Evolutionary conservation across 2,113 vertebrate species (phyloP), one percentile per base, ranked within the genome.

Genomic region (Macrotus californicus): DNA sequence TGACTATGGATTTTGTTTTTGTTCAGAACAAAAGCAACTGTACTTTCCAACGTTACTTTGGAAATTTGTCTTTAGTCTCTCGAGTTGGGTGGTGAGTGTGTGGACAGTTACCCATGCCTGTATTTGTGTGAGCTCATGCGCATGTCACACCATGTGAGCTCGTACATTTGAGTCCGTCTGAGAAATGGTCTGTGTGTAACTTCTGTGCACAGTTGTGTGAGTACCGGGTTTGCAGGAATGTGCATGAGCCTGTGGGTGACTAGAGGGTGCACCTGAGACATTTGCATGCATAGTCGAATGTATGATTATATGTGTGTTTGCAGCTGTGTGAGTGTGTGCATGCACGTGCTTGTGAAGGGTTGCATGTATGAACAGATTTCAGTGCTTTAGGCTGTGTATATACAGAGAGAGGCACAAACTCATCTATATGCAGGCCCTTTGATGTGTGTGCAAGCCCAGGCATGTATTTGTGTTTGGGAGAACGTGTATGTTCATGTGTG

Each of bases 261-360:
- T 11, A 36, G 2, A 61, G 24, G 22, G 11, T 15, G 19, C 15
- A 46, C 0, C 3, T 13, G 2, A 5, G 12, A n/a, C 12, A 1
- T 50, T 8, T 22, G 7, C 13, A 59, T 9, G 2, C 26, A 1
- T 6, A 59, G 67, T 26, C 31, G 54, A 61, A 83, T 36, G 34
- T 18, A 16, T 4, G 54, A 59, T 39, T 83, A 22, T 11, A 2
- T 46, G 29, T 26, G 54, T 52, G 12, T 72, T n/a, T 77, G 22
- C 26, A 64, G 34, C 24, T 31, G 34, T 14, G 6, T n/a, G 52
- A 75, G 61, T 0, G 0, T 69, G 26, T 70, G 26, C 29, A 29
- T 22, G 79, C 3, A 8, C 22, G 52, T 7, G 54, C 2, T 52
- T 73, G n/a, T 48, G 26, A 48, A 87, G 9, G 26, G 8, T 5